These are phyloP conservation scores for Cavia aperea DNA, from an alignment of 2,113 vertebrate genomes.

Conservation along the genomic window DNA sequence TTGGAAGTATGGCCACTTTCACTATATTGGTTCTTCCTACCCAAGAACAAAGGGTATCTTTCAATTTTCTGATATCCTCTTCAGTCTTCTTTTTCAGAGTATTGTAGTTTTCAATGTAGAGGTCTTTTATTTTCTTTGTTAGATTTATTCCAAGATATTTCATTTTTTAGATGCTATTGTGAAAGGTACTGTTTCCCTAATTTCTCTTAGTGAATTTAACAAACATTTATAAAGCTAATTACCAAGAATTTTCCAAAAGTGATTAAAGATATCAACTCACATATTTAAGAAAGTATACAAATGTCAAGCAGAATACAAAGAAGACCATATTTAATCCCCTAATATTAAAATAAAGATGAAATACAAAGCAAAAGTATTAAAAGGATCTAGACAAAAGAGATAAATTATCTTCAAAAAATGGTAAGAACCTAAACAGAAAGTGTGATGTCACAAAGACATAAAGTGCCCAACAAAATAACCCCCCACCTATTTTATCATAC, in stretches of 20 bases:
- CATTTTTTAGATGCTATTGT: no score
- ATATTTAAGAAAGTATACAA: not conserved
- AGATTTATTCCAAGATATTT: no score
- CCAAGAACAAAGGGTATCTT: no score
- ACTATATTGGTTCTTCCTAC: no score
- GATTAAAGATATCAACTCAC: not conserved
- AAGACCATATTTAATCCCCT: not conserved
- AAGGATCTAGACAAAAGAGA: not conserved
- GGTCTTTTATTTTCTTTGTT: no score
- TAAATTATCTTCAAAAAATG: not conserved
- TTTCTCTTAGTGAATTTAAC: not conserved
- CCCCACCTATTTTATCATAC: not conserved
- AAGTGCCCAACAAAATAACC: not conserved
- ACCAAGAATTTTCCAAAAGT: not conserved
- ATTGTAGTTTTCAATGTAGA: no score
- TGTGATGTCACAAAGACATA: not conserved
- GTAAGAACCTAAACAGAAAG: not conserved
- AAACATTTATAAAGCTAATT: conserved; percentile 31
- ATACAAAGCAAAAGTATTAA: conserved; percentile 26
- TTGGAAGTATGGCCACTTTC: no score
- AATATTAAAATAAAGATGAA: conserved; percentile 8
- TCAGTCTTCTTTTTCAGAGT: no score
- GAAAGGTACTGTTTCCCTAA: no score
- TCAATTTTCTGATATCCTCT: no score
- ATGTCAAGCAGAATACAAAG: conserved; percentile 16